Evolutionary conservation across 2,888 invertebrate species (phyloP).

Genomic region (Hyles lineata): DNA sequence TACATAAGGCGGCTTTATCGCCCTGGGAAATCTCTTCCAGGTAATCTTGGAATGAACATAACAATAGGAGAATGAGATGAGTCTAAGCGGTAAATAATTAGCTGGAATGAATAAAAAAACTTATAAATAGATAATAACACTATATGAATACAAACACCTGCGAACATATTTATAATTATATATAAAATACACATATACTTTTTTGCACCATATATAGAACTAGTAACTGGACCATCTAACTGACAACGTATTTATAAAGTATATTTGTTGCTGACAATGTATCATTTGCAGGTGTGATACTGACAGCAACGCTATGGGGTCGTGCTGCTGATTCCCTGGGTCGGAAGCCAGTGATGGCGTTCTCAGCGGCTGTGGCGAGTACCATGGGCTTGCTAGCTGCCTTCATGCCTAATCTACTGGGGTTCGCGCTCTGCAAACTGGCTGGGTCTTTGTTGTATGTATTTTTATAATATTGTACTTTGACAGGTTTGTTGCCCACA

Average conservation of each 20-base stretch:
- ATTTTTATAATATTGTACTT: background rate
- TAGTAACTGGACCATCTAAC: conserved; percentile 47
- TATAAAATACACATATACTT: too few species aligned
- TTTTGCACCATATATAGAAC: conserved; percentile 36
- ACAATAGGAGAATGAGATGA: too few species aligned
- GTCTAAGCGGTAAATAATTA: too few species aligned
- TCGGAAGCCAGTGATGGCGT: conserved; percentile 67
- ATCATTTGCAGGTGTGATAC: conserved; percentile 63
- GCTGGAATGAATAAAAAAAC: too few species aligned
- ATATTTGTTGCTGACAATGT: background rate
- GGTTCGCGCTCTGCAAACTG: conserved; percentile 68
- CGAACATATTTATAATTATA: too few species aligned
- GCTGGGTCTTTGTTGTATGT: conserved; percentile 75
- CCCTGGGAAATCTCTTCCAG: too few species aligned
- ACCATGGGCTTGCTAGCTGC: conserved; percentile 61
- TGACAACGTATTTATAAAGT: too few species aligned
- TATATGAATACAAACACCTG: too few species aligned
- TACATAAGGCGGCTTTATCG: too few species aligned
- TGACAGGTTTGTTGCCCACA: too few species aligned
- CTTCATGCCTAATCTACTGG: conserved; percentile 65
- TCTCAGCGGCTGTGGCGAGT: conserved; percentile 60
- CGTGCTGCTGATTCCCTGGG: conserved; percentile 69
- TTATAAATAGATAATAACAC: too few species aligned
- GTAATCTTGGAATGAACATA: too few species aligned
- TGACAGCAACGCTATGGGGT: conserved; percentile 77